A percentile compares a stretch with the other conserved stretches of the same genome.
These are phyloP conservation scores for Stichopus chloronotus DNA, from an alignment of 35 echinoderm and acorn worm species.

Conservation along the genomic window DNA sequence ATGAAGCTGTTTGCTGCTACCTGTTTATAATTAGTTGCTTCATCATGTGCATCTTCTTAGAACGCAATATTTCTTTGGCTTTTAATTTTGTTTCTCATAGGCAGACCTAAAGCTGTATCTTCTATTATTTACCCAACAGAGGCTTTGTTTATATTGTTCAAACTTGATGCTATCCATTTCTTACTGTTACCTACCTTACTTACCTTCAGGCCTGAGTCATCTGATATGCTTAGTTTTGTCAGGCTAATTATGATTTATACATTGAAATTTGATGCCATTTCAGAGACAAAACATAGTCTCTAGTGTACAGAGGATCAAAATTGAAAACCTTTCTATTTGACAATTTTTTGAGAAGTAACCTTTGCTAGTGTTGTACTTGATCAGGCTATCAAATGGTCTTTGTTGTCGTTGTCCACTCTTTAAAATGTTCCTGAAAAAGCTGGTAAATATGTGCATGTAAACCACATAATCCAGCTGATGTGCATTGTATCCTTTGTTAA, in stretches of 20 bases:
- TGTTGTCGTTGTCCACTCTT: not conserved
- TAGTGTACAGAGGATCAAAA: slow-evolving; percentile 9
- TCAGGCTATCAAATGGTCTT: not conserved
- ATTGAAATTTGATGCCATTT: not conserved
- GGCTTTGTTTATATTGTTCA: too few species aligned
- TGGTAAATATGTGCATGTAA: too few species aligned
- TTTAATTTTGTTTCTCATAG: not conserved
- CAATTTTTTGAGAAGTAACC: not conserved
- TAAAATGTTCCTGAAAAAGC: not conserved
- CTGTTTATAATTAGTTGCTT: too few species aligned
- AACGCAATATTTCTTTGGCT: too few species aligned
- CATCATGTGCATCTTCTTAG: too few species aligned
- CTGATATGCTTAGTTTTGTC: not conserved
- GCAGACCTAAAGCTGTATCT: not conserved
- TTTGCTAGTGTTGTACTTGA: not conserved
- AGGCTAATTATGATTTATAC: slow-evolving; percentile 2
- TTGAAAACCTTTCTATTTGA: slow-evolving; percentile 2
- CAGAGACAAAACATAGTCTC: not conserved
- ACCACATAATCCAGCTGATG: too few species aligned
- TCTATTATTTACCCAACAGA: too few species aligned
- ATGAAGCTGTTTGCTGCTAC: too few species aligned
- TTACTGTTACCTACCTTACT: slow-evolving; percentile 16
- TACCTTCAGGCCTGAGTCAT: not conserved
- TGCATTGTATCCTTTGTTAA: too few species aligned
- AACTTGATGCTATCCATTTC: not conserved